phyloP scores from a whole-genome alignment of 2,113 vertebrate species.

The Eubucco bourcierii region DNA sequence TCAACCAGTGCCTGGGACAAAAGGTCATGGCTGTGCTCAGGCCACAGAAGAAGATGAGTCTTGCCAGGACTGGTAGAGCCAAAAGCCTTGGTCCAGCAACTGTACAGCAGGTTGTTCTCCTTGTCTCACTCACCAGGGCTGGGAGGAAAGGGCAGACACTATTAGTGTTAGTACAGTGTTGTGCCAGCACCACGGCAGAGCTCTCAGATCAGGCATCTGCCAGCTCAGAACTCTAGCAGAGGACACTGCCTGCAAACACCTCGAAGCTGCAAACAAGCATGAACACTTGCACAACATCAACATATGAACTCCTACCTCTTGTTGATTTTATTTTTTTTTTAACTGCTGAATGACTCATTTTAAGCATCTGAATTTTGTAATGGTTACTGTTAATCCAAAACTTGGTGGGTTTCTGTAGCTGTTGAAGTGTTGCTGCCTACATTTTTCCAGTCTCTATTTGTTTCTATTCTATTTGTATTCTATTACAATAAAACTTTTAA shows the following conservation, averaged over 20 bases:
- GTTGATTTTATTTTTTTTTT: slow-evolving; percentile 7
- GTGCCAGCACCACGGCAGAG: background rate
- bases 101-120: background rate
- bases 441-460: background rate
- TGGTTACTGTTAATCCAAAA: background rate
- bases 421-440: background rate
- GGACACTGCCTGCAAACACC: background rate
- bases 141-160: background rate
- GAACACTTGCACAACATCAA: background rate
- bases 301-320: background rate
- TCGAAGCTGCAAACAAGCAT: background rate
- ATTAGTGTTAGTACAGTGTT: accelerated
- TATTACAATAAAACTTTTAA: background rate
- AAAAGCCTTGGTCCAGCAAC: background rate
- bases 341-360: background rate
- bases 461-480: background rate
- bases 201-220: background rate
- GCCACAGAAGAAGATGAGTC: background rate
- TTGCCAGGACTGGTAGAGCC: accelerated
- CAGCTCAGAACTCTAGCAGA: background rate
- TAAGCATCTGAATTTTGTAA: slow-evolving; percentile 27
- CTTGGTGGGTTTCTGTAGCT: background rate
- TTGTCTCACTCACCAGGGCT: accelerated
- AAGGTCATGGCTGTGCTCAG: background rate
- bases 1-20: background rate